phyloP scores from a whole-genome alignment of 2,113 vertebrate genomes.

The Ptyas mucosa region DNA sequence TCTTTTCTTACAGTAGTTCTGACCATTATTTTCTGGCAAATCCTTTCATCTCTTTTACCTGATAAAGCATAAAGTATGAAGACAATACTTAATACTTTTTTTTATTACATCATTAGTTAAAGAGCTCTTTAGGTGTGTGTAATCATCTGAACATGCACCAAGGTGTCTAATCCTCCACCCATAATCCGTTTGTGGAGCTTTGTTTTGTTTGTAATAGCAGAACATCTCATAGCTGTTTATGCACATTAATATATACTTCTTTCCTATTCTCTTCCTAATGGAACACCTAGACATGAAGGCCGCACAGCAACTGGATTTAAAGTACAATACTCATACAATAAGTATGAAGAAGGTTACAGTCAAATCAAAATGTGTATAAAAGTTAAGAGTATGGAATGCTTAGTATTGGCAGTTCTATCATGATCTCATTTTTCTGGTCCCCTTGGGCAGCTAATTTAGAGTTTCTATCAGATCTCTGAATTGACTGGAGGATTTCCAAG shows the following conservation, averaged over 20 bases:
- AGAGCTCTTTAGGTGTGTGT: neutral
- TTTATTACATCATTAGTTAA: neutral
- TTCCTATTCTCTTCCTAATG: neutral
- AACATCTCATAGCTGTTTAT: neutral
- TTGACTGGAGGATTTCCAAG: neutral
- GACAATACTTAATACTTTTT: neutral
- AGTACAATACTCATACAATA: too few species aligned
- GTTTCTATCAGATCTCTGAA: neutral
- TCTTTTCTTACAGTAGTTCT: slow-evolving; percentile 91
- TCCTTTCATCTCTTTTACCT: slow-evolving; percentile 94
- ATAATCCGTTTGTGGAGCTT: neutral
- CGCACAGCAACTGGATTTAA: neutral
- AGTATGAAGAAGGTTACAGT: neutral
- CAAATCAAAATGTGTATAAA: neutral
- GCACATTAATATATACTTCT: neutral
- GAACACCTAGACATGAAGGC: neutral
- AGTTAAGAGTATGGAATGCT: neutral
- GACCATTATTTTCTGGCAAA: slow-evolving; percentile 91
- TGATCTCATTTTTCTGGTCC: neutral
- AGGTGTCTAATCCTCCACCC: too few species aligned
- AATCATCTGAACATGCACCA: neutral
- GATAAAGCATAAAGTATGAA: slow-evolving; percentile 53
- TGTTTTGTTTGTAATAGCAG: neutral
- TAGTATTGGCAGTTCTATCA: neutral
- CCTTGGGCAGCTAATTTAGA: neutral